Evolutionary conservation across 2,797 vertebrate genomes (phyloP), one percentile per base, ranked within the genome.

Genomic region (Phataginus tricuspis): DNA sequence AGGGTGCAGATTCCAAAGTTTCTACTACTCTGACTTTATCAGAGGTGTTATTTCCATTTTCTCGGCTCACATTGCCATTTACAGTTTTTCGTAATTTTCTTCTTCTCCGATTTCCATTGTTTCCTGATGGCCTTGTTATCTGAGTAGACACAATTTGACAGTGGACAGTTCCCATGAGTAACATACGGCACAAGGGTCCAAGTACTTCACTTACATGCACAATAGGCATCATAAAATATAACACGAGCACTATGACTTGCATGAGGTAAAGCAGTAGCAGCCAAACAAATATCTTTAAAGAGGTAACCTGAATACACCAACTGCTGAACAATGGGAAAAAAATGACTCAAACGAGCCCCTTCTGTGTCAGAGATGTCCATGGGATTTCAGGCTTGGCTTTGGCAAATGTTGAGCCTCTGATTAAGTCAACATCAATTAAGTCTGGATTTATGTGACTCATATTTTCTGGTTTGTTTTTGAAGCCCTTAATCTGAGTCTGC

Each of bases 291-390:
- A 99, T 99, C 63, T 98, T 98, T 95, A 97, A 99, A 85, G 99
- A 99, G 18, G 99, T 99, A 63, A 99, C 99, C 97, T 99, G 99
- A 96, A 99, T 99, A 99, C 99, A 99, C 99, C 99, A 99, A 12
- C 97, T 98, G 98, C 99, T 99, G 98, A 99, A 99, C 89, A 99
- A 98, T 0, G 99, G 99, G 57, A 99, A 99, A 27, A 99, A 99
- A 0, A 99, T 98, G 59, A 99, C 99, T 79, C 99, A 98, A 92
- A 99, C 99, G 80, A 99, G 99, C 94, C 99, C 99, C 21, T 99
- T 99, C 61, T 99, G 98, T 10, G 99, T 99, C 71, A 99, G 98
- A 0, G 99, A 99, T 0, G 99, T 99, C 99, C 99, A 99, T 1
- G 99, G 99, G 93, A 99, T 99, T 96, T 99, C 99, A 4, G 99